A percentile compares a stretch with the other conserved stretches of the same genome.
Evolutionary conservation across 2,888 invertebrate genomes (phyloP).

Genomic region (Drosophila robusta): DNA sequence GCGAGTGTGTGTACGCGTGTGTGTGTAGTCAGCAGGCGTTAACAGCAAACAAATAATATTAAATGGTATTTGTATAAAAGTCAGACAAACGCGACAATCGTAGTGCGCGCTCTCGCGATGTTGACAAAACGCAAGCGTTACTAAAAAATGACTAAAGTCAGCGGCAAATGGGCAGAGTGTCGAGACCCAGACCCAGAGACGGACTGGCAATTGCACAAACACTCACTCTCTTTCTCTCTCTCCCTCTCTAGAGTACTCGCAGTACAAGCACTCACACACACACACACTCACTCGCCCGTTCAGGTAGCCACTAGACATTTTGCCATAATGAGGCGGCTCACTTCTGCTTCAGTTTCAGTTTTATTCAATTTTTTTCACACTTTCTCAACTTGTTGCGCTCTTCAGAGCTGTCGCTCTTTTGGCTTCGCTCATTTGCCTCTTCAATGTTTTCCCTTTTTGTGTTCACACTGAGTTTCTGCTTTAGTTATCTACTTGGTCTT

Average conservation of each 20-base stretch:
- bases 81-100: constrained; percentile 41
- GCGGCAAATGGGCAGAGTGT: constrained; percentile 63
- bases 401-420: constrained; percentile 42
- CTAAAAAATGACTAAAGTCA: constrained; percentile 79
- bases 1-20: constrained; percentile 9
- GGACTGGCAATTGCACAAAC: constrained; percentile 52
- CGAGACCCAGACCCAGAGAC: constrained; percentile 61
- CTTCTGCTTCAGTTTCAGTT: constrained; percentile 45
- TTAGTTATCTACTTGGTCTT: constrained; percentile 30
- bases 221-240: constrained; percentile 27
- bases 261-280: not conserved
- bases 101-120: constrained; percentile 73
- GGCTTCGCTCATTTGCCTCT: constrained; percentile 44
- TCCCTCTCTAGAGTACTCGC: constrained; percentile 25
- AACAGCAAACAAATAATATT: constrained; percentile 42
- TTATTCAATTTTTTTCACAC: constrained; percentile 29
- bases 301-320: constrained; percentile 41
- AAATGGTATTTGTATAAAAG: constrained; percentile 25
- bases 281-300: constrained; percentile 15
- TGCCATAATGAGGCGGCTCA: constrained; percentile 64
- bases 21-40: constrained; percentile 49
- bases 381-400: constrained; percentile 63
- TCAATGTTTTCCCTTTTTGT: constrained; percentile 8
- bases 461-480: constrained; percentile 24
- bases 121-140: constrained; percentile 80